Conservation (phyloP, 1,140 invertebrate species). For the Sycobia sp. region DNA sequence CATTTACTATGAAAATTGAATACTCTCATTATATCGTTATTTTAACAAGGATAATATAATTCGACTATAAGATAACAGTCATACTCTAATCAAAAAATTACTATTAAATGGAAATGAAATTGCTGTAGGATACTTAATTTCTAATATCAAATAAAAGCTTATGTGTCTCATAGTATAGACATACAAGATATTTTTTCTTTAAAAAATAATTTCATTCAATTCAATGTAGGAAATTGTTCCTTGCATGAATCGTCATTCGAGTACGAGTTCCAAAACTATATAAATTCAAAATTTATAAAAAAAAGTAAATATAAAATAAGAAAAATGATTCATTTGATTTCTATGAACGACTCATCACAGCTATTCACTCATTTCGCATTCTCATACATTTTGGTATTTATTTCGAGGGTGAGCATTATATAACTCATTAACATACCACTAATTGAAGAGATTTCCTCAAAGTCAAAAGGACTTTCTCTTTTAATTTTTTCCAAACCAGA, state of each 20-base stretch:
- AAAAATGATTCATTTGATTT: slow-evolving; percentile 2
- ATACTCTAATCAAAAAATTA: neutral
- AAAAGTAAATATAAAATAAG: slow-evolving; percentile 9
- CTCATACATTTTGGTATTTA: too few relatives aligned
- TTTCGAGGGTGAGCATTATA: neutral
- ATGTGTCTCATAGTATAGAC: neutral
- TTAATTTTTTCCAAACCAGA: slow-evolving; percentile 77
- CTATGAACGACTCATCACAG: too few relatives aligned
- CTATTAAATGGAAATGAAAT: neutral
- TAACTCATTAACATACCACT: slow-evolving; percentile 5
- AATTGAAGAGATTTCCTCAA: slow-evolving; percentile 6
- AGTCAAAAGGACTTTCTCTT: neutral
- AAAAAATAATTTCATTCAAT: slow-evolving; percentile 24
- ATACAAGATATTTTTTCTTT: neutral
- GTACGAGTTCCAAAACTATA: too few relatives aligned
- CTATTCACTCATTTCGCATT: too few relatives aligned
- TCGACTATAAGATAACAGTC: slow-evolving; percentile 6
- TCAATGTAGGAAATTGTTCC: slow-evolving; percentile 3
- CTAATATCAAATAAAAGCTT: slow-evolving; percentile 16
- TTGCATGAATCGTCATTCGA: slow-evolving; percentile 8
- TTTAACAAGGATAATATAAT: neutral
- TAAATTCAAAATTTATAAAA: slow-evolving; percentile 1
- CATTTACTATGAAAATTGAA: neutral
- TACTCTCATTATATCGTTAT: neutral
- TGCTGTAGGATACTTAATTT: neutral